Evolutionary conservation across 2,113 vertebrate genomes (phyloP), one percentile per base, ranked within the genome.

Genomic region (Halcyon senegalensis): DNA sequence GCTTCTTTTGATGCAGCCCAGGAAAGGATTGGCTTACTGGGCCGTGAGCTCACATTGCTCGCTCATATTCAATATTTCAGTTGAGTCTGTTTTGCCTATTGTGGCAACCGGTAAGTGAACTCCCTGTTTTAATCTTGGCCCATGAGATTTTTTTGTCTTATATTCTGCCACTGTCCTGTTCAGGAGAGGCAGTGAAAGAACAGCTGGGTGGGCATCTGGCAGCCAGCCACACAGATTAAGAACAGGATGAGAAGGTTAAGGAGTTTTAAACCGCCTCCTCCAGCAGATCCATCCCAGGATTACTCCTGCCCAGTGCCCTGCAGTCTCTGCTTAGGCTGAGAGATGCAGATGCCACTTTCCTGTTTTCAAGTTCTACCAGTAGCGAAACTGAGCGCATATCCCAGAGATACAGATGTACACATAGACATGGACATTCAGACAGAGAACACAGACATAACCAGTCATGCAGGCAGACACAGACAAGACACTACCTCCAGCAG

Each of bases 401-500:
- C 16, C 51, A 74, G 66, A 78, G 43, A 31, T 3, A 50, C 2
- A 28, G 44, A 62, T 11, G 10, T 11, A 50, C 14, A 55, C 28
- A 55, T 28, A 55, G 9, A 30, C 28, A 30, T 28, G 24, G 14
- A 16, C 67, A 51, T 11, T 20, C 15, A 24, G 11, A 48, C 1
- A 39, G 20, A 19, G 24, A 23, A 20, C 64, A 74, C 0, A 0
- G 60, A 28, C 37, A 39, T 1, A 2, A 12, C 8, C 0, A 0
- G 2, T 13, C 24, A 27, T 10, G 4, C 18, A 78, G 21, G 4
- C 1, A 1, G 30, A 3, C 23, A 46, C 17, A 55, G 30, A 17
- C 19, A 28, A 23, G 15, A 11, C 0, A 0, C 23, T 59, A 37
- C 5, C 9, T 16, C 11, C 41, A 37, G 16, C 48, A 75, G 4